Base-by-base conservation (phyloP, 2,113 vertebrate genomes). In the Taxidea taxus region DNA sequence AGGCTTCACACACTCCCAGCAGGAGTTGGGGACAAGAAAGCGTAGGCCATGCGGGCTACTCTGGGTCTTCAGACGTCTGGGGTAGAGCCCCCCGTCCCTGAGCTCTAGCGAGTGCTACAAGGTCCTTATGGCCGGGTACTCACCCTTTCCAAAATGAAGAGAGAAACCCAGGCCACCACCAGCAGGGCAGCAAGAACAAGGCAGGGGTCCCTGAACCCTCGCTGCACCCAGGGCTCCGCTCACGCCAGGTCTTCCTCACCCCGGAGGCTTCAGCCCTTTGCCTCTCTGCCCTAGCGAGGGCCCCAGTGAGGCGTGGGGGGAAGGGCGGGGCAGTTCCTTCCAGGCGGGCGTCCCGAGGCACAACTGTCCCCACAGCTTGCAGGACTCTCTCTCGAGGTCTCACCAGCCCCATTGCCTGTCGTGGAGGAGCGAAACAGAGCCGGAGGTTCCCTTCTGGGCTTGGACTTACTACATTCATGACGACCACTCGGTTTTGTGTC, bases 21-120 rank as follows among this genome's bases (percentile, higher is more conserved):
- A n/a, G 31, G 34, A 51, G 13, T 23, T 15, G 7, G 15, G 23
- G 39, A 54, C 9, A 34, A 4, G 42, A 47, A 8, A 27, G 74
- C 7, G 1, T 8, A 8, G 2, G 6, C 37, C 34, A 1, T 11
- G 13, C 3, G 16, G 31, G n/a, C 25, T 58, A 1, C 23, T 27
- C 25, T 27, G 25, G 56, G 58, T 12, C 58, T 60, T 12, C 25
- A 27, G 58, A 27, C 3, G 16, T 60, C 37, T 39, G 18, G 51
- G 77, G 18, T 20, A 23, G 34, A 62, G n/a, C 34, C 42, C 74
- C 51, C 12, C 2, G 2, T 58, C 27, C 13, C 89, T 4, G 25
- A 4, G 29, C 7, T 47, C 64, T 18, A 31, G 39, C 34, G 16
- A 82, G 75, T 25, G 75, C 37, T 16, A 7, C 31, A 34, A 15